Evolutionary conservation across 2,797 vertebrate genomes (phyloP), one percentile per base, ranked within the genome.

Genomic region (Sebastiscus tertius): DNA sequence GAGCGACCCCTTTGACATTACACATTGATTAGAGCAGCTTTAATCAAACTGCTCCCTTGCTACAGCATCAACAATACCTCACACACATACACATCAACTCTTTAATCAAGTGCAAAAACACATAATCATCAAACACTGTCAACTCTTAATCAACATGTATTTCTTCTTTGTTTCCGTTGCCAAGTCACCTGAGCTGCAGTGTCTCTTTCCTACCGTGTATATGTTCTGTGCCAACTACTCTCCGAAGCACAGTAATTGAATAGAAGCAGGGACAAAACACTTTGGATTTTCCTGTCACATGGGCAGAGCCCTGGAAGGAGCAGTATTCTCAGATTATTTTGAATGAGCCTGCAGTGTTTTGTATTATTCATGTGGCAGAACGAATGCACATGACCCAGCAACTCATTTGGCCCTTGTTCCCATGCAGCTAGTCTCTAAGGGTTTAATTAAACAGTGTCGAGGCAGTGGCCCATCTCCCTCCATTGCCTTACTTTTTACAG

Each of bases 351-450:
- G 90, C 91, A 89, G 91, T 89, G 89, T 87, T 89, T 92, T 95
- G 94, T 94, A 94, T 94, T 94, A 95, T 95, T 95, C 92, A 95
- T 94, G 83, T 39, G 46, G 90, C 84, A 91, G 86, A 91, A 93
- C 77, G 78, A 90, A 79, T 85, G 86, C 93, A 92, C 89, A 93
- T 92, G 94, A 95, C 92, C 92, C 89, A 89, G 90, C 89, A 90
- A 92, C 89, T 92, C 89, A 92, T 94, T 93, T 93, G 88, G 92
- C 90, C 87, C 83, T 88, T 84, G 87, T 93, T 95, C 88, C 89
- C 89, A 89, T 91, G 85, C 91, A 92, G 88, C 83, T 26, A 77
- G 90, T 95, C 94, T 95, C 94, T 66, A 81, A 91, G 93, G 94
- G 88, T 94, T 95, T 95, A 94, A 95, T 95, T 95, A 95, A 93